Base-by-base conservation (phyloP, 2,888 invertebrate species). In the Cryptocephalus primarius region DNA sequence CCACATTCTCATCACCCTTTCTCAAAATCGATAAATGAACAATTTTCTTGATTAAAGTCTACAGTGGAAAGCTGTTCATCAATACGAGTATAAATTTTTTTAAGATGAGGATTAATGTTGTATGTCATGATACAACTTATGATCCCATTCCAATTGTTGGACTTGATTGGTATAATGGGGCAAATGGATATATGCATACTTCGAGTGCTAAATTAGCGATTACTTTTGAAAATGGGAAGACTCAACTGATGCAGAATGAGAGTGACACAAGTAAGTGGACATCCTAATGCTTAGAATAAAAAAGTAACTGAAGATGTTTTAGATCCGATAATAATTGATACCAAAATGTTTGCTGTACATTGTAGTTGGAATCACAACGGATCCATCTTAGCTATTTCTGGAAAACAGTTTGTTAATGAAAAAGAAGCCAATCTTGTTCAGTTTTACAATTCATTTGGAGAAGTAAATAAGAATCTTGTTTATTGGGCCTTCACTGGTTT, bases 321-420 rank as follows among this genome's bases (percentile, higher is more conserved):
- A 90, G 90, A 79, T 64, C 90, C 94, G 8, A 74, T 90, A 8
- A 72, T 89, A 40, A 73, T 96, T 22, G 88, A 94, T 60, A 85
- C 88, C 0, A 83, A 84, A 34, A 86, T 95, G 79, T 75, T 77
- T 22, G 80, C 88, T 8, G 82, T 86, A 38, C 84, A 85, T 62
- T 85, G 89, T 46, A 80, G 82, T 56, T 97, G 97, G 97, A 96
- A 94, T 67, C 90, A 91, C 60, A 87, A 87, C 60, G 97, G 95
- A 1, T 84, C 85, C 10, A 76, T 95, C 3, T 64, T 97, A 40
- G 96, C 95, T 0, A 81, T 92, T 6, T 87, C 90, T 12, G 96
- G 96, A 1, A 68, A 72, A 45, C 72, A 75, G 47, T 64, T 60
- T 65, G 77, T 80, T 44, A 75, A 75, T 9, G 72, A 73, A n/a